phyloP scores from a whole-genome alignment of 2,113 vertebrate species.

The Gymnocephalus cernua region DNA sequence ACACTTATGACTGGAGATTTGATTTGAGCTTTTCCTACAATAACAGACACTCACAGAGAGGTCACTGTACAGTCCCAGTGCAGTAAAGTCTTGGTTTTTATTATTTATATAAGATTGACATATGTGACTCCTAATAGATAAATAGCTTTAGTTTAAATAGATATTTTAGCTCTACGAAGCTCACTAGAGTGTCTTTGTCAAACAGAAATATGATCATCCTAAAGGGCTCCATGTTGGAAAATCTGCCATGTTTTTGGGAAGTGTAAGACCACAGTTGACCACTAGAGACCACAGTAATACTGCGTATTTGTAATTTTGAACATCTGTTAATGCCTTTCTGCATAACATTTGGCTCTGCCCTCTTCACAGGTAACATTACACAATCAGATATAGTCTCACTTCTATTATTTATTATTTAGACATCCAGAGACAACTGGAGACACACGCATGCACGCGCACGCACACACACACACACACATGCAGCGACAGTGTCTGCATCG shows the following conservation, averaged over 20 bases:
- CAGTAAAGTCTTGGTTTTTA: constrained; percentile 10
- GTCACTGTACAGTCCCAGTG: not conserved
- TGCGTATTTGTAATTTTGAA: not conserved
- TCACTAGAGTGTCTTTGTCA: not conserved
- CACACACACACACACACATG: not conserved
- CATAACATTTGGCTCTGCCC: not conserved
- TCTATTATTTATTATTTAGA: not conserved
- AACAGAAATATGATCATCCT: not conserved
- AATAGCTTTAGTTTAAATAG: not conserved
- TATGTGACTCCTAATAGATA: not conserved
- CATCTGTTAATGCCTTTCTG: constrained; percentile 6
- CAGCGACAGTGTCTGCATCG: constrained; percentile 10
- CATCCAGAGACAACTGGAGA: constrained; percentile 16
- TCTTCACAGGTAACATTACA: constrained; percentile 28
- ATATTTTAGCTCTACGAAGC: not conserved
- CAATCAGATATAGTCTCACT: constrained; percentile 15
- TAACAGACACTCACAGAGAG: not conserved
- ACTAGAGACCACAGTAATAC: constrained; percentile 72
- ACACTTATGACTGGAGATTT: not conserved
- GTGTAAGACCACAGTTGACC: constrained; percentile 50
- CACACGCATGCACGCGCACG: not conserved
- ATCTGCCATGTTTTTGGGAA: not conserved
- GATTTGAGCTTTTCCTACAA: not conserved
- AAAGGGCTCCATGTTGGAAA: constrained; percentile 13
- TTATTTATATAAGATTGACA: constrained; percentile 8